Base-by-base conservation (phyloP, 2,888 invertebrate species). In the Drosophila borborema region DNA sequence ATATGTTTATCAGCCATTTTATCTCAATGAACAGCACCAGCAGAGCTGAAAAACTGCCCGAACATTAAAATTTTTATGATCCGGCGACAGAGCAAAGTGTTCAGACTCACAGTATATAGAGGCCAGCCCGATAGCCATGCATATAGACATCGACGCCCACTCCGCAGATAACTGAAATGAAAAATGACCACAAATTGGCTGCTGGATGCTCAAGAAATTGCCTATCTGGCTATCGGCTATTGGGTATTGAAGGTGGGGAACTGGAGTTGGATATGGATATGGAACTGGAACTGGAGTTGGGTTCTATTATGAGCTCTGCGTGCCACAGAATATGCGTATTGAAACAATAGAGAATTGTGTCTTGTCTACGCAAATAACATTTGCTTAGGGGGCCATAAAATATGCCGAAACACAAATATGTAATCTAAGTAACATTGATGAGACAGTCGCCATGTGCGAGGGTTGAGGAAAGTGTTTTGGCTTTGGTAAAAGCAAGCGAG, bases 1-100 rank as follows among this genome's bases (percentile, higher is more conserved):
- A 95, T 65, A 95, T 92, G 48, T 95, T 95, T 84, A 95, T 93
- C 66, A 95, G 94, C 95, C 95, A 95, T 71, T 95, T 95, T 64
- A 95, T 94, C 93, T 95, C 95, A 59, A 86, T 89, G 72, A 95
- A 93, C 83, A 95, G 93, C 81, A 95, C 94, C 73, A 95, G 93
- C 81, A 95, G 81, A 43, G 93, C 91, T 63, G 95, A 94, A 78
- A 94, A 93, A 92, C 95, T 95, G 93, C 63, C 94, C 94, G 92
- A 89, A 90, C 74, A 80, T 77, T 80, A 77, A 77, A 81, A 74
- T 68, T 70, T 54, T 54, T 60, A 72, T 49, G 71, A 60, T 61
- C 59, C 63, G 45, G 38, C 9, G 18, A 41, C 34, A 54, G 62
- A 58, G 82, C 66, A 71, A 49, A 54, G 48, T 45, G n/a, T 43